Evolutionary conservation across 1,140 invertebrate species (phyloP), one percentile per base, ranked within the genome.

Genomic region (Scaptomyza montana): DNA sequence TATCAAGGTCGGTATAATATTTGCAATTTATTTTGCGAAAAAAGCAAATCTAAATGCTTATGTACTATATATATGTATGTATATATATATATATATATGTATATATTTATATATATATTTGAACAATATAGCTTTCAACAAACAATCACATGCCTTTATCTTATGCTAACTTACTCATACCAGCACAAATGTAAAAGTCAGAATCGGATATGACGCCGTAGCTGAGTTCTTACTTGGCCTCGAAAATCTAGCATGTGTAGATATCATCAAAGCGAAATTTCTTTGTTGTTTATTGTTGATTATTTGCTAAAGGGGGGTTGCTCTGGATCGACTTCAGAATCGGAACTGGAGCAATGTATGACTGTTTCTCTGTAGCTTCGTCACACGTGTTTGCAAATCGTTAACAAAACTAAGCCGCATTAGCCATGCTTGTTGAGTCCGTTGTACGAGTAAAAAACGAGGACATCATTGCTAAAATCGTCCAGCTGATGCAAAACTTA

Each of bases 331-430:
- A 43, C 47, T 59, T 5, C 12, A 55, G 33, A 39, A 47, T 43
- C 25, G 5, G 28, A 10, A 56, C 19, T 51, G 49, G 49, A 53
- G 10, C 9, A 54, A 21, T 9, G 13, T 21, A 25, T 30, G 12
- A n/a, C n/a, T 43, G 25, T 68, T 19, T 13, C n/a, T 4, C 9
- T 53, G 45, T 19, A 5, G 16, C 12, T 63, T 33, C 51, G 59
- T 64, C 80, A 70, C 70, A 81, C 59, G 77, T 86, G 82, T 78
- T 87, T 73, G 81, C 81, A 72, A 86, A 86, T 87, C 82, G 82
- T 86, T 87, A 87, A 73, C 82, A 85, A 87, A 86, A 81, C 81
- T 87, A 86, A 86, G 75, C 75, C 81, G 75, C 47, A 78, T 86
- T 87, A 81, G 78, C 64, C 56, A 72, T 53, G 78, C 74, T 71